A percentile compares a stretch with the other conserved stretches of the same genome.
These are phyloP conservation scores for Misgurnus mizolepis DNA, from an alignment of 2,113 vertebrate species.

Conservation along the genomic window DNA sequence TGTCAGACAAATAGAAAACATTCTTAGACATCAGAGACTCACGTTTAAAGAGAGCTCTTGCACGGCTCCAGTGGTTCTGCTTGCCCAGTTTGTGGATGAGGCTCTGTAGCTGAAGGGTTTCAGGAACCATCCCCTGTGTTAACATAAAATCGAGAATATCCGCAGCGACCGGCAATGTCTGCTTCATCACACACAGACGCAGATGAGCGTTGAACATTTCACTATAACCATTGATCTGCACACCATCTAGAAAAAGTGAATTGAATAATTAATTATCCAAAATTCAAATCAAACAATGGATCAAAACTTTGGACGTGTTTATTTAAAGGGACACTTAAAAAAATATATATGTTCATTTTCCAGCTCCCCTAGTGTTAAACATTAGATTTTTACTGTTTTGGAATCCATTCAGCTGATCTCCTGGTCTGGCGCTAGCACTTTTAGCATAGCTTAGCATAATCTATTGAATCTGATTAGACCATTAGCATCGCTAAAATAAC, in stretches of 20 bases:
- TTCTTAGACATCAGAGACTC: background rate
- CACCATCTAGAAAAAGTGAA: slow-evolving; percentile 65
- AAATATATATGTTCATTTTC: too few species aligned
- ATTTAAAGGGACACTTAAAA: too few species aligned
- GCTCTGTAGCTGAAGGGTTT: slow-evolving; percentile 75
- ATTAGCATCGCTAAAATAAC: too few species aligned
- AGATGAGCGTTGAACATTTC: slow-evolving; percentile 84
- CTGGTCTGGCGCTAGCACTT: too few species aligned
- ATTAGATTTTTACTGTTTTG: too few species aligned
- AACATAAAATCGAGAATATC: slow-evolving; percentile 87
- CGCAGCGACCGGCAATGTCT: slow-evolving; percentile 79
- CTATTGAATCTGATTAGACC: too few species aligned
- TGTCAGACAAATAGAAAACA: background rate
- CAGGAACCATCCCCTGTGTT: slow-evolving; percentile 77
- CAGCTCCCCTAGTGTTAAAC: too few species aligned
- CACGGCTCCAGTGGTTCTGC: slow-evolving; percentile 85
- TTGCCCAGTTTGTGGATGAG: slow-evolving; percentile 88
- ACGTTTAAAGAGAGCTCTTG: slow-evolving; percentile 88
- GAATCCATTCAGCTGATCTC: too few species aligned
- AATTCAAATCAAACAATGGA: too few species aligned
- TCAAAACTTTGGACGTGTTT: too few species aligned
- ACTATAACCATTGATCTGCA: slow-evolving; percentile 73
- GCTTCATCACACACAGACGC: slow-evolving; percentile 79
- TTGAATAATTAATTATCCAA: background rate
- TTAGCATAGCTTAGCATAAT: too few species aligned